A percentile compares a stretch with the other conserved stretches of the same genome.
phyloP scores from a whole-genome alignment of 2,113 vertebrate genomes.

The Triplophysa rosa region DNA sequence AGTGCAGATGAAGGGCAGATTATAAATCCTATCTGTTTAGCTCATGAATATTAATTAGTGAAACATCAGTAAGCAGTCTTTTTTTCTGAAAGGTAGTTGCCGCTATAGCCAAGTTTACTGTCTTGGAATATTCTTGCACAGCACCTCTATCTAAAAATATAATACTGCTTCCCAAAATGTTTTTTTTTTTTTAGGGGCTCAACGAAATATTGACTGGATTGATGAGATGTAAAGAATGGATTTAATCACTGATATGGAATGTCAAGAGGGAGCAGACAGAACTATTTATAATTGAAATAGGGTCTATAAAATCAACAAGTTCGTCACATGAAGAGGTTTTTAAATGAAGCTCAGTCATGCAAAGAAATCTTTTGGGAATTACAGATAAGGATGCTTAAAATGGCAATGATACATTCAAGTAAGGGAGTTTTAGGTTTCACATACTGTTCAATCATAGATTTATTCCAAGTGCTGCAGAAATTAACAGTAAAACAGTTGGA shows the following conservation, averaged over 20 bases:
- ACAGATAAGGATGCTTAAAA: conserved; percentile 1
- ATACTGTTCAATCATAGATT: conserved; percentile 30
- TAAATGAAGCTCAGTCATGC: background rate
- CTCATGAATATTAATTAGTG: too few species aligned
- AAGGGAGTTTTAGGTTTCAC: conserved; percentile 19
- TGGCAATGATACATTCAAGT: conserved; percentile 17
- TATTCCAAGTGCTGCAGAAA: conserved; percentile 17
- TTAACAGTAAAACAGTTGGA: background rate
- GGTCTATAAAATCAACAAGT: background rate
- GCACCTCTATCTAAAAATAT: too few species aligned
- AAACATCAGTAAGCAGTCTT: too few species aligned
- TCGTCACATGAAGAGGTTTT: background rate
- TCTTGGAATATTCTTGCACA: too few species aligned
- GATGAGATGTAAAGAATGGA: background rate
- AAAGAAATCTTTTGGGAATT: background rate
- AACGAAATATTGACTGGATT: background rate
- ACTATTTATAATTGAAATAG: background rate
- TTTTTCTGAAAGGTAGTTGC: too few species aligned
- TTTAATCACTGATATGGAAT: background rate
- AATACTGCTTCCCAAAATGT: too few species aligned
- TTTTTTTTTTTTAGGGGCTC: too few species aligned
- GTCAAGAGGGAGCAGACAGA: background rate
- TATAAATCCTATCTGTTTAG: too few species aligned
- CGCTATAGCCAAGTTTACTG: too few species aligned
- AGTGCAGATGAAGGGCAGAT: too few species aligned